Percentiles rank a stretch among this genome's conserved stretches.
These are phyloP conservation scores for Tinea semifulvella DNA, from an alignment of 2,888 invertebrate species.

Conservation along the genomic window DNA sequence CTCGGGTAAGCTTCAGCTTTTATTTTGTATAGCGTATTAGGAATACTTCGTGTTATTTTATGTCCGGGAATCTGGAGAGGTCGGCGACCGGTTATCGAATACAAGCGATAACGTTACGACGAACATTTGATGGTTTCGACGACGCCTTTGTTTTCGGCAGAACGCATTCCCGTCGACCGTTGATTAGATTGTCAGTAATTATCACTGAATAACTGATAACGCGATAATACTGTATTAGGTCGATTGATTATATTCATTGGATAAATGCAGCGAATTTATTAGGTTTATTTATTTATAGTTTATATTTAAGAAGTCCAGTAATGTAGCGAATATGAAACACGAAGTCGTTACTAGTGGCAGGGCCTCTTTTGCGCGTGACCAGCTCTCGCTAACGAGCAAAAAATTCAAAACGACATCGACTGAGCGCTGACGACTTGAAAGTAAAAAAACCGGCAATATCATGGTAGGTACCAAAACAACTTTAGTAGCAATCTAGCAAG, in stretches of 20 bases:
- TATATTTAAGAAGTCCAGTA: not conserved
- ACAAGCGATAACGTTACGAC: slow-evolving; percentile 47
- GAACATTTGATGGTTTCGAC: slow-evolving; percentile 44
- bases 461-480: slow-evolving; percentile 8
- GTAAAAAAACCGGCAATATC: slow-evolving; percentile 8
- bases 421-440: slow-evolving; percentile 18
- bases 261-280: not conserved
- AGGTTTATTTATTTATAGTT: not conserved
- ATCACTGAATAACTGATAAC: slow-evolving; percentile 1
- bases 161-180: slow-evolving; percentile 24
- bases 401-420: slow-evolving; percentile 44
- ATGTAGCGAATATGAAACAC: slow-evolving; percentile 4
- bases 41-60: not conserved
- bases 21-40: not conserved
- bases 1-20: no score
- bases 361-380: slow-evolving; percentile 51
- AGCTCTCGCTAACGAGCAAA: slow-evolving; percentile 56
- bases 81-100: slow-evolving; percentile 53
- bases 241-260: not conserved
- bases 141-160: slow-evolving; percentile 57
- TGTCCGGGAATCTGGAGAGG: slow-evolving; percentile 25
- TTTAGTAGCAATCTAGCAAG: slow-evolving; percentile 6
- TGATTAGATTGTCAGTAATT: slow-evolving; percentile 5
- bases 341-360: slow-evolving; percentile 16
- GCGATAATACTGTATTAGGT: not conserved